These are phyloP conservation scores for Hermodice carunculata DNA, from an alignment of 2,888 invertebrate genomes.

Conservation along the genomic window DNA sequence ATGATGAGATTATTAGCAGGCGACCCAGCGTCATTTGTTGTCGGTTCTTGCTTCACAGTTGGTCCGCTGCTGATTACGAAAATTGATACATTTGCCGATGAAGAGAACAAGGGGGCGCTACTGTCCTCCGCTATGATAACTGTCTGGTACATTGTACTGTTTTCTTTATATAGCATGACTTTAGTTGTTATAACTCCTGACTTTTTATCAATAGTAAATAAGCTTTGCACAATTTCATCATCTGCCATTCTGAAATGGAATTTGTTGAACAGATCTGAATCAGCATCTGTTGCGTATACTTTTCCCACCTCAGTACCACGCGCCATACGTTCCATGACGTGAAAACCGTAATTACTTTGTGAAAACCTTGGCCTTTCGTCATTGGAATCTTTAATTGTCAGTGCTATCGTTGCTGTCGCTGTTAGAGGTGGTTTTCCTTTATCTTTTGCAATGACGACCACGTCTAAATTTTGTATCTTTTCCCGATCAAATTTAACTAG, in stretches of 20 bases:
- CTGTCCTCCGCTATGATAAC: conserved; percentile 6
- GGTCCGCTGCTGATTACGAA: no score
- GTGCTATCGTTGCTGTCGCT: conserved; percentile 82
- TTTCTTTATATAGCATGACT: conserved; percentile 48
- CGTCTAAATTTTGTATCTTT: not conserved
- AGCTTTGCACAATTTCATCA: conserved; percentile 71
- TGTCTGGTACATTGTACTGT: conserved; percentile 10
- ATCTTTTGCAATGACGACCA: conserved; percentile 86
- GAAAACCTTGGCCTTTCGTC: conserved; percentile 27
- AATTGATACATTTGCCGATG: no score
- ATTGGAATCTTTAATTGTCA: conserved; percentile 23
- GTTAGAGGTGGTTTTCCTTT: conserved; percentile 86
- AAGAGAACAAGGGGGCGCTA: conserved; percentile 12
- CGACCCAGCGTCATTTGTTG: no score
- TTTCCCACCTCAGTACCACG: conserved; percentile 14
- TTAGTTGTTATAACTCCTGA: conserved; percentile 87
- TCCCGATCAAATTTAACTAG: conserved; percentile 14
- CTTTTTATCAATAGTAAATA: conserved; percentile 87
- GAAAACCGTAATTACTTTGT: conserved; percentile 9
- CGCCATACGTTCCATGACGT: conserved; percentile 27
- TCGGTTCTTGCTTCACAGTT: no score
- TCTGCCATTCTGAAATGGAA: conserved; percentile 8
- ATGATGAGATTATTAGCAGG: no score
- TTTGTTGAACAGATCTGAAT: conserved; percentile 2
- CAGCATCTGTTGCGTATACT: conserved; percentile 15